Percentiles rank a stretch among this genome's conserved stretches.
Conservation (phyloP, 2,113 vertebrate species). For the Hyaena hyaena region DNA sequence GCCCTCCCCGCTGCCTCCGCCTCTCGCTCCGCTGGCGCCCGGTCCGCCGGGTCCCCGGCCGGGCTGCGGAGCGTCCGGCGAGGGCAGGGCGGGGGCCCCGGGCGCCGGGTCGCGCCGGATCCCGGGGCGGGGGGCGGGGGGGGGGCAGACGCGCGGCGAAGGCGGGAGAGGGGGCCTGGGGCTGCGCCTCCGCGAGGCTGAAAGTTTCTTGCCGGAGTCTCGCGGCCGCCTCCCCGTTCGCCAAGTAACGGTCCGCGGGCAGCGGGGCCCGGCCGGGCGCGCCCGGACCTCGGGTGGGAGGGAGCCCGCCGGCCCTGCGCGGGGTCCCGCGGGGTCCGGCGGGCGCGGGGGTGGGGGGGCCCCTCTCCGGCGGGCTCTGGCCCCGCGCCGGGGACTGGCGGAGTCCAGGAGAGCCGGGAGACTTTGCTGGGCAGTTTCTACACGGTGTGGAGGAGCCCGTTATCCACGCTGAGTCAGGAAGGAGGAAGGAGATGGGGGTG, state of each 20-base stretch:
- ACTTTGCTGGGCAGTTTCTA: constrained; percentile 70
- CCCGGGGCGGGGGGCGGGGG: constrained; percentile 13
- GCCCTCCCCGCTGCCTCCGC: background rate
- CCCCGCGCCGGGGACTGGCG: constrained; percentile 31
- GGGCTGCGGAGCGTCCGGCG: constrained; percentile 44
- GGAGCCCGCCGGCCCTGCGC: constrained; percentile 31
- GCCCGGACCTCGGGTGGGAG: constrained; percentile 52
- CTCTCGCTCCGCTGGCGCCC: background rate
- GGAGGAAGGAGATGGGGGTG: constrained; percentile 52
- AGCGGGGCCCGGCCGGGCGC: constrained; percentile 62
- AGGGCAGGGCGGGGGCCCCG: constrained; percentile 67
- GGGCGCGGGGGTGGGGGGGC: background rate
- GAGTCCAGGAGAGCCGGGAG: constrained; percentile 12
- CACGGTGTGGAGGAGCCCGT: constrained; percentile 63
- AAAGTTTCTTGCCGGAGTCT: constrained; percentile 81
- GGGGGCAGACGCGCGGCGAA: background rate
- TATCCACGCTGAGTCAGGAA: constrained; percentile 54
- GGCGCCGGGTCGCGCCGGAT: background rate
- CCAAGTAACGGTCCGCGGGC: constrained; percentile 79
- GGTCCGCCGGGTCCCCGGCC: constrained; percentile 52
- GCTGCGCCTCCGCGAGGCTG: constrained; percentile 40
- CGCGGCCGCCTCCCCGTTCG: constrained; percentile 42
- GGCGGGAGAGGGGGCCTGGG: constrained; percentile 4
- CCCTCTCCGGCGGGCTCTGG: constrained; percentile 18
- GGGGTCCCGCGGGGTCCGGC: constrained; percentile 40